A percentile compares a stretch with the other conserved stretches of the same genome.
These are phyloP conservation scores for Trichogramma pretiosum DNA, from an alignment of 1,140 invertebrate genomes.

Conservation along the genomic window DNA sequence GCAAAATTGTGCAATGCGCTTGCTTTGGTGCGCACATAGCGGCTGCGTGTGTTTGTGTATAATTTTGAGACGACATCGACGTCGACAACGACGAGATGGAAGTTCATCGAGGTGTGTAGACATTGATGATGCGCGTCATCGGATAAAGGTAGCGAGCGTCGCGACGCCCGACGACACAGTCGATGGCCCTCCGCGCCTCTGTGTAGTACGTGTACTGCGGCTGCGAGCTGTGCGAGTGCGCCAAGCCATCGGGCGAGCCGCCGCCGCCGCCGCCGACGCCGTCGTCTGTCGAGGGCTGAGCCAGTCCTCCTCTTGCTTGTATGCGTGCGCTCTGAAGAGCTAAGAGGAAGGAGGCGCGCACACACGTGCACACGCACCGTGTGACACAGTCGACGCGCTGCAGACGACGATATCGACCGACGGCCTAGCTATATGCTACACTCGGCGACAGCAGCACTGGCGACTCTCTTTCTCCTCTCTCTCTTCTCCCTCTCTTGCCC, in stretches of 20 bases:
- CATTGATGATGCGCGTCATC: conserved; percentile 15
- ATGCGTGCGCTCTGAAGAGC: conserved; percentile 3
- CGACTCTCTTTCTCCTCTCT: neutral
- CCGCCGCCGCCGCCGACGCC: no score
- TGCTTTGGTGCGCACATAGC: no score
- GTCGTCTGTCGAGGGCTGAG: no score
- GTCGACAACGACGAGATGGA: no score
- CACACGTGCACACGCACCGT: neutral
- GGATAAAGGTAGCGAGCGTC: neutral
- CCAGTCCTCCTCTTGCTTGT: neutral
- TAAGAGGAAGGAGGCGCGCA: conserved; percentile 2
- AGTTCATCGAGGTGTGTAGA: neutral
- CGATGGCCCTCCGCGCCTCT: neutral
- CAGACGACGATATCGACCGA: conserved; percentile 43
- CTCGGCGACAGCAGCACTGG: conserved; percentile 5
- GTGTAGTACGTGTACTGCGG: conserved; percentile 2
- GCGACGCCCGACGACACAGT: neutral
- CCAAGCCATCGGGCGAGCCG: neutral
- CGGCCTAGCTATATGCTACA: conserved; percentile 18
- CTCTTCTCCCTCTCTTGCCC: no score
- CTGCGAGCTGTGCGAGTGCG: neutral
- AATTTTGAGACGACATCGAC: no score
- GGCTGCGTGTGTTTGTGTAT: no score
- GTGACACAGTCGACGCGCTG: neutral
- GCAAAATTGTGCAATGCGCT: no score